Conservation (phyloP, 1,140 invertebrate species). For the Camponotus pennsylvanicus region DNA sequence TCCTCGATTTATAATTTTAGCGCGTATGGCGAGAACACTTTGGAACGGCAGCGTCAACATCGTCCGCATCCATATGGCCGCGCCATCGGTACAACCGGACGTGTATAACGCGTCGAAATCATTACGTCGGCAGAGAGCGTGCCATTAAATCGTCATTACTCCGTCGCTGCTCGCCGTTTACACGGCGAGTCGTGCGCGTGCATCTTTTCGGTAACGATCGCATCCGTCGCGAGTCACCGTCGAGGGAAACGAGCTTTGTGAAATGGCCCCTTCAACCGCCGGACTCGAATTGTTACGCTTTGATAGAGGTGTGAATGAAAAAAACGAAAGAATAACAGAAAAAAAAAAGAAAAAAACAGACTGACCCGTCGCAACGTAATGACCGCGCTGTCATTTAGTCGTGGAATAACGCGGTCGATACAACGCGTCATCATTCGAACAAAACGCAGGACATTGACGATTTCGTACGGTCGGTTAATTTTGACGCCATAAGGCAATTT, state of each 20-base stretch:
- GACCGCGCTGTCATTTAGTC: conserved; percentile 54
- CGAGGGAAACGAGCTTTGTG: conserved; percentile 64
- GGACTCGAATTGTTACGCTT: conserved; percentile 74
- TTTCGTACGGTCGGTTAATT: conserved; percentile 36
- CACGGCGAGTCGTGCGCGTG: conserved; percentile 61
- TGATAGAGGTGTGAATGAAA: conserved; percentile 76
- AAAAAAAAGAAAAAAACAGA: conserved; percentile 21
- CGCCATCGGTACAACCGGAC: conserved; percentile 25
- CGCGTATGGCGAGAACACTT: conserved; percentile 1
- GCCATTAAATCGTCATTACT: conserved; percentile 76
- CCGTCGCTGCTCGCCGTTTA: conserved; percentile 51
- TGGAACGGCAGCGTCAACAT: conserved; percentile 12
- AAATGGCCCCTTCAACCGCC: conserved; percentile 62
- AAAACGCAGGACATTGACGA: conserved; percentile 32
- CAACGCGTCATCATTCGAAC: conserved; percentile 31
- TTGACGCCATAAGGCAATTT: conserved; percentile 18
- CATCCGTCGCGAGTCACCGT: conserved; percentile 57
- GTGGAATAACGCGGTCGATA: conserved; percentile 53
- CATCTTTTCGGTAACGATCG: conserved; percentile 72
- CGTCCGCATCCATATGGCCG: conserved; percentile 19
- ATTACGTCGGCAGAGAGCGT: conserved; percentile 65
- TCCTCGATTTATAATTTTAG: conserved; percentile 43
- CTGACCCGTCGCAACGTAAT: conserved; percentile 36
- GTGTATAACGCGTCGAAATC: conserved; percentile 66
- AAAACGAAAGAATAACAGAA: conserved; percentile 25